These are phyloP conservation scores for Gymnoscopelus microlampas DNA, from an alignment of 2,797 vertebrate genomes.

Conservation along the genomic window DNA sequence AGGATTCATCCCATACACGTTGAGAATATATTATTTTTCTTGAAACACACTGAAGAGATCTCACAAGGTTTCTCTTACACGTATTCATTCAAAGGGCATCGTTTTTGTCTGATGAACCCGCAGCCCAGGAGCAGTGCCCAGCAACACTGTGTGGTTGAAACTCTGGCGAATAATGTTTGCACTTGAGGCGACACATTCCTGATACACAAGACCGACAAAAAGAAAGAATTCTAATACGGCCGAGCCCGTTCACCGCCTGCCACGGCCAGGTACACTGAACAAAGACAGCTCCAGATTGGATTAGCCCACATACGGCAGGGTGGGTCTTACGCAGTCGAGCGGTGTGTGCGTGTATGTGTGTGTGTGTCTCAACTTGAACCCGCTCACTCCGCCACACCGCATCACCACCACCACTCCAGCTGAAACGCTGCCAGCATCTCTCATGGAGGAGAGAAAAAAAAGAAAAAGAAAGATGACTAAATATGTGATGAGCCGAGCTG, in stretches of 20 bases:
- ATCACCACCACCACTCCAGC: too few species aligned
- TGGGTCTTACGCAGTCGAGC: neutral
- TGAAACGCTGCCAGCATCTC: slow-evolving; percentile 28
- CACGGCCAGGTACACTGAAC: too few species aligned
- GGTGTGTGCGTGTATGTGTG: neutral
- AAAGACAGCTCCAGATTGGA: neutral
- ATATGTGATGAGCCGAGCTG: slow-evolving; percentile 69
- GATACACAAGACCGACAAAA: slow-evolving; percentile 49
- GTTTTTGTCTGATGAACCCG: slow-evolving; percentile 31
- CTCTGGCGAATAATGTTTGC: slow-evolving; percentile 24
- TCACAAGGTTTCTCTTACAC: slow-evolving; percentile 11
- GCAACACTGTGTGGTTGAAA: too few species aligned
- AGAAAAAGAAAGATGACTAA: slow-evolving; percentile 47
- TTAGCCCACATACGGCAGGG: slow-evolving; percentile 45
- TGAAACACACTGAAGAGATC: slow-evolving; percentile 55
- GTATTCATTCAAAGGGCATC: slow-evolving; percentile 6
- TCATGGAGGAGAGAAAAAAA: slow-evolving; percentile 23
- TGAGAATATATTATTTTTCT: slow-evolving; percentile 43
- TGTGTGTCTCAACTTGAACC: slow-evolving; percentile 58
- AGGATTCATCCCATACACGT: slow-evolving; percentile 60
- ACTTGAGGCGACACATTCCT: slow-evolving; percentile 66
- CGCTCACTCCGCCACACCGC: slow-evolving; percentile 44
- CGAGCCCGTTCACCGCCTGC: neutral
- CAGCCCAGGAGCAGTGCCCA: neutral
- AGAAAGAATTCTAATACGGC: slow-evolving; percentile 38